Evolutionary conservation across 2,888 invertebrate genomes (phyloP).

Genomic region (Leptothorax acervorum): DNA sequence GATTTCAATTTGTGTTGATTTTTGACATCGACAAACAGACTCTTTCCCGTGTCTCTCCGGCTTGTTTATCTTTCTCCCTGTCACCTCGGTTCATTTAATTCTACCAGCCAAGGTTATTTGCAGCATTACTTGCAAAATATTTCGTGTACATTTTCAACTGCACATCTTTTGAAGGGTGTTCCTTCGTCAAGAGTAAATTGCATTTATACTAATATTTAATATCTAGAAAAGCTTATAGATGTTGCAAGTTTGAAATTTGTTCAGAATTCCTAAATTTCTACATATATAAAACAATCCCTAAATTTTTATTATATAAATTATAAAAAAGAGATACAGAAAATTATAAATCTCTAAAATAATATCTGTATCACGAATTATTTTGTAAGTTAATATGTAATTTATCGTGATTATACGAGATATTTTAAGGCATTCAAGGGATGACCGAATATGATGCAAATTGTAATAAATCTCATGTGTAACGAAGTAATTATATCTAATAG

Average conservation of each 20-base stretch:
- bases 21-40: conserved; percentile 83
- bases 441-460: background rate
- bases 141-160: conserved; percentile 76
- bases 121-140: conserved; percentile 81
- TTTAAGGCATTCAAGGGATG: background rate
- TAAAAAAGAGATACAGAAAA: background rate
- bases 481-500: background rate
- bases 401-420: background rate
- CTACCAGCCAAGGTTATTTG: conserved; percentile 75
- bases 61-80: conserved; percentile 81
- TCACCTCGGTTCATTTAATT: conserved; percentile 83
- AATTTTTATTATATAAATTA: background rate
- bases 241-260: conserved; percentile 6
- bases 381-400: background rate
- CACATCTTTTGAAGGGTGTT: conserved; percentile 37
- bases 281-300: background rate
- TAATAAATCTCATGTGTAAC: background rate
- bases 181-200: conserved; percentile 25
- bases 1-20: conserved; percentile 85
- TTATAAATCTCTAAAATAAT: background rate
- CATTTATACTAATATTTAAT: conserved; percentile 26
- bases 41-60: conserved; percentile 73
- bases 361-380: background rate
- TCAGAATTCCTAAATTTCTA: conserved; percentile 52
- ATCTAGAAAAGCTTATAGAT: conserved; percentile 47